phyloP scores from a whole-genome alignment of 2,888 invertebrate species.

The Drosophila lutescens region DNA sequence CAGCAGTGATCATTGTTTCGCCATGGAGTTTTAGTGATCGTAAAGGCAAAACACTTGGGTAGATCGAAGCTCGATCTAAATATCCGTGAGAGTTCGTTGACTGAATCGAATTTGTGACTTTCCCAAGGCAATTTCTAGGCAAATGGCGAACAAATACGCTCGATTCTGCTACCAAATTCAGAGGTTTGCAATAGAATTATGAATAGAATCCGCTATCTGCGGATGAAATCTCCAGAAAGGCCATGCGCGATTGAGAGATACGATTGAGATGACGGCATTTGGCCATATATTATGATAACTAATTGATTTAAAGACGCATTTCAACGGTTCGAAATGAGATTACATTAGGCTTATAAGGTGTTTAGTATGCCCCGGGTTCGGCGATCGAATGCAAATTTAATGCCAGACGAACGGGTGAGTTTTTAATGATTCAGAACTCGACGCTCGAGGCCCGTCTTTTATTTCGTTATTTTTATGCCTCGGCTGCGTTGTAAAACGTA shows the following conservation, averaged over 20 bases:
- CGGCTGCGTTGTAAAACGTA: slow-evolving; percentile 33
- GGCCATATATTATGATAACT: slow-evolving; percentile 46
- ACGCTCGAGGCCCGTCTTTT: slow-evolving; percentile 9
- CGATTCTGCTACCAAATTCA: not conserved
- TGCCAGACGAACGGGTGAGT: slow-evolving; percentile 11
- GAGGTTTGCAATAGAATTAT: slow-evolving; percentile 1
- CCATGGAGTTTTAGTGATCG: not conserved
- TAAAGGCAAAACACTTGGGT: slow-evolving; percentile 6
- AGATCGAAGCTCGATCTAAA: slow-evolving; percentile 1
- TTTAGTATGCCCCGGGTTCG: slow-evolving; percentile 50
- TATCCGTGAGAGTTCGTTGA: slow-evolving; percentile 20
- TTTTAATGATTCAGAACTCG: slow-evolving; percentile 30
- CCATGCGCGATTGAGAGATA: slow-evolving; percentile 27
- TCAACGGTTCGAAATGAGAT: slow-evolving; percentile 48
- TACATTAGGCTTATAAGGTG: slow-evolving; percentile 79
- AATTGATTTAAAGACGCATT: slow-evolving; percentile 73
- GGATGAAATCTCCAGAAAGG: slow-evolving; percentile 7
- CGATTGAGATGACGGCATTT: slow-evolving; percentile 8
- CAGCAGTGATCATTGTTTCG: slow-evolving; percentile 28
- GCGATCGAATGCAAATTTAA: slow-evolving; percentile 30
- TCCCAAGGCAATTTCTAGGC: slow-evolving; percentile 11
- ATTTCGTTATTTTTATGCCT: slow-evolving; percentile 55
- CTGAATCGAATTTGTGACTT: not conserved
- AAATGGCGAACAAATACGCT: not conserved
- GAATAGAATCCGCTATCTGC: slow-evolving; percentile 1